These are phyloP conservation scores for Sakesphorus luctuosus DNA, from an alignment of 2,113 vertebrate genomes.

Conservation along the genomic window DNA sequence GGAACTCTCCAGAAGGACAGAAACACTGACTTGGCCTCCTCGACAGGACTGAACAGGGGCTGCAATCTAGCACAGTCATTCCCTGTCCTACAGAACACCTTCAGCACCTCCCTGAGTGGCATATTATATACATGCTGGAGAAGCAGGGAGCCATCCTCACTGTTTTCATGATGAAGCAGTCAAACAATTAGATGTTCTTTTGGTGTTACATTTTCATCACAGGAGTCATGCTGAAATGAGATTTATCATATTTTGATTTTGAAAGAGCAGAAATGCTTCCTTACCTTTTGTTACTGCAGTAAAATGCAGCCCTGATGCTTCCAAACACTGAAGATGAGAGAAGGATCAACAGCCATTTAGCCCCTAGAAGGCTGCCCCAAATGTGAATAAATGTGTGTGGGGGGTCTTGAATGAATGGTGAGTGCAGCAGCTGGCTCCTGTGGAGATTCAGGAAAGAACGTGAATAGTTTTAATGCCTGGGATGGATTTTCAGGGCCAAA, in stretches of 20 bases:
- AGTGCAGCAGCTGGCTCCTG: neutral
- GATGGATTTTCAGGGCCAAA: neutral
- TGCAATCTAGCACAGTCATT: neutral
- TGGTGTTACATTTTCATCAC: neutral
- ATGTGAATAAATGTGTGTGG: neutral
- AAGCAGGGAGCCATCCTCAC: neutral
- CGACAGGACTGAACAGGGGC: neutral
- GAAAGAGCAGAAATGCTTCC: neutral
- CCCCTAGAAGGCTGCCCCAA: neutral
- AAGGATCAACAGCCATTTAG: neutral
- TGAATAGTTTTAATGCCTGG: rapidly evolving
- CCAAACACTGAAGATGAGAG: neutral
- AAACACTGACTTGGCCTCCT: neutral
- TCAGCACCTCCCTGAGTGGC: rapidly evolving
- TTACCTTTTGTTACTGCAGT: neutral
- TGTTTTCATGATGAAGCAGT: neutral
- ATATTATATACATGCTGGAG: neutral
- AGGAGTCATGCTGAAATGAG: neutral
- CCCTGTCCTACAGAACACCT: neutral
- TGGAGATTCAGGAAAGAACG: neutral
- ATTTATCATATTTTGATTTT: neutral
- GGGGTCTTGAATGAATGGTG: neutral
- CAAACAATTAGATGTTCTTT: neutral
- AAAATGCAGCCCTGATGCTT: neutral
- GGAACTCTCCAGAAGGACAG: neutral